Evolutionary conservation across 1,140 invertebrate species (phyloP).

Genomic region (Leptinotarsa texana): DNA sequence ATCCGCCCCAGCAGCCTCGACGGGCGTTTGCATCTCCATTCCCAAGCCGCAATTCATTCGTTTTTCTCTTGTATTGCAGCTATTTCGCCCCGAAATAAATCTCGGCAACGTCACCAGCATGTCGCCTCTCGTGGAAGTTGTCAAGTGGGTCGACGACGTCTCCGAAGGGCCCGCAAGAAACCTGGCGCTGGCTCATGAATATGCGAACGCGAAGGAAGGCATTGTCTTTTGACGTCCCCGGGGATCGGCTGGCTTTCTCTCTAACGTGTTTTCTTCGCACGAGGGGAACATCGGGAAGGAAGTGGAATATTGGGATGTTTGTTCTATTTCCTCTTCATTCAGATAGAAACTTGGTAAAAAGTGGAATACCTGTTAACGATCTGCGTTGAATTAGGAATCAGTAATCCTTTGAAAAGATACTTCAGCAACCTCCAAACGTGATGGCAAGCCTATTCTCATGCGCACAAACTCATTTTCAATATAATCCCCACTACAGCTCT

Average conservation of each 20-base stretch:
- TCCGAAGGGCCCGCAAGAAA: conserved; percentile 4
- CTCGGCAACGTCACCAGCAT: background rate
- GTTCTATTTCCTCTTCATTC: too few relatives aligned
- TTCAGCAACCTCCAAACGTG: too few relatives aligned
- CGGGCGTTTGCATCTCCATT: too few relatives aligned
- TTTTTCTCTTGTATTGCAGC: background rate
- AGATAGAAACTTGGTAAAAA: too few relatives aligned
- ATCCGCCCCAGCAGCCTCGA: too few relatives aligned
- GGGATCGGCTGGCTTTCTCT: background rate
- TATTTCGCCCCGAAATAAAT: background rate
- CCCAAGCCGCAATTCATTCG: too few relatives aligned
- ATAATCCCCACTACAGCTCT: too few relatives aligned
- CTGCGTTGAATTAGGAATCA: too few relatives aligned
- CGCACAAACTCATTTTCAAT: too few relatives aligned
- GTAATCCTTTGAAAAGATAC: too few relatives aligned
- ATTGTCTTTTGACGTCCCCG: background rate
- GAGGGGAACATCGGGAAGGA: background rate
- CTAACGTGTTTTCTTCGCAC: background rate
- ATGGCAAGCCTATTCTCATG: too few relatives aligned
- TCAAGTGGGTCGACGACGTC: background rate
- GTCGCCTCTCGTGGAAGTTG: background rate
- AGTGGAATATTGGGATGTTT: background rate
- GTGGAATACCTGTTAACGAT: too few relatives aligned
- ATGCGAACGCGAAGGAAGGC: background rate
- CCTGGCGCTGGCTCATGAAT: background rate